Base-by-base conservation (phyloP, 2,888 invertebrate genomes). In the Anorthoa munda region DNA sequence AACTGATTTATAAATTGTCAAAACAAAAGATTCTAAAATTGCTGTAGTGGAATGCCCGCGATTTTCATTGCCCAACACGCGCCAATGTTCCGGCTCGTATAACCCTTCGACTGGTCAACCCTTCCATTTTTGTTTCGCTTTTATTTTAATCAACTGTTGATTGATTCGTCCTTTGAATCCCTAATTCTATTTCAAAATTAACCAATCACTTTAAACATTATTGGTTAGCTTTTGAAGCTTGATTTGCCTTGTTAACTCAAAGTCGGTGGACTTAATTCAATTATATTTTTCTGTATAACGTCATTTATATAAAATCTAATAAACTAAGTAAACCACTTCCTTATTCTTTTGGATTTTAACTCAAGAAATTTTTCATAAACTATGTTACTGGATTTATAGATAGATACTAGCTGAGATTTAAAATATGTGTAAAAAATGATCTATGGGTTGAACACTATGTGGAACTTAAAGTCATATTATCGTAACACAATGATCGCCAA, bases 51-150 rank as follows among this genome's bases (percentile, higher is more conserved):
- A n/a, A n/a, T n/a, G n/a, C n/a, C n/a, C 79, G 85, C 83, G 11
- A 17, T n/a, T 84, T 86, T 83, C 31, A 13, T 81, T 69, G 86
- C 89, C 84, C 79, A 45, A 70, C 50, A 65, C 31, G 71, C 75
- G 71, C 73, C 81, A 88, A 77, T 84, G 89, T 88, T 88, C 83
- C 89, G 79, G 84, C 68, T 80, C 82, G 86, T 83, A 56, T 60
- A 86, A 85, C 83, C 86, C 83, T 81, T 85, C 82, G 63, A 84
- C 77, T 79, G 86, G 77, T 83, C 88, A 85, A 81, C 87, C 87
- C 85, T 87, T 87, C 84, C 84, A 60, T 75, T 82, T 86, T 86
- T 79, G 87, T 89, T 88, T 88, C 87, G 86, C 86, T 88, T 87
- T 87, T 89, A 89, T 89, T 91, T 87, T 90, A 91, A 79, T 79